Evolutionary conservation across 2,888 invertebrate genomes (phyloP).

Genomic region (Latrodectus elegans): DNA sequence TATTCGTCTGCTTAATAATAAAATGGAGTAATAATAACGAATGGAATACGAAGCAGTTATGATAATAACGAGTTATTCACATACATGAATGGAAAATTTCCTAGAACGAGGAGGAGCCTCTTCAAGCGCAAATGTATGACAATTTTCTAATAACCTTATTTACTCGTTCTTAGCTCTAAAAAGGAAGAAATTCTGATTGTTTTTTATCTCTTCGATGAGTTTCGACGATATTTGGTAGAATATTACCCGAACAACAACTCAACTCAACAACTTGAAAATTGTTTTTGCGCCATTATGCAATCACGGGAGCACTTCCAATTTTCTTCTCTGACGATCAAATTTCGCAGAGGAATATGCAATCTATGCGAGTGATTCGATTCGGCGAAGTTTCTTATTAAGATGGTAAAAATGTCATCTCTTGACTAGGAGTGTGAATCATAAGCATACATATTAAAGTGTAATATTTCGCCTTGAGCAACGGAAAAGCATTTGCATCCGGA

Average conservation of each 20-base stretch:
- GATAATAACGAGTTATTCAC: background rate
- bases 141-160: conserved; percentile 52
- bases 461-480: conserved; percentile 45
- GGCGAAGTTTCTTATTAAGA: conserved; percentile 38
- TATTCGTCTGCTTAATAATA: conserved; percentile 2
- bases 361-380: conserved; percentile 49
- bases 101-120: background rate
- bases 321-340: conserved; percentile 52
- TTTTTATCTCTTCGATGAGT: conserved; percentile 4
- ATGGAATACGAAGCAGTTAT: background rate
- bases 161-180: conserved; percentile 17
- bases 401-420: conserved; percentile 48
- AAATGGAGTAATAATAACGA: background rate
- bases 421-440: conserved; percentile 26
- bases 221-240: background rate
- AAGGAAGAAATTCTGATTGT: conserved; percentile 13
- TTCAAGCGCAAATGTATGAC: background rate
- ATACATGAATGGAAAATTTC: background rate
- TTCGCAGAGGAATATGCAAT: conserved; percentile 41
- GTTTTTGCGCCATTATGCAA: conserved; percentile 63
- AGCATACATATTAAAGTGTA: conserved; percentile 60
- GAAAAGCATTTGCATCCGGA: conserved; percentile 11
- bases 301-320: conserved; percentile 55
- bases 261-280: conserved; percentile 30
- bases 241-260: background rate